A percentile compares a stretch with the other conserved stretches of the same genome.
Evolutionary conservation across 2,888 invertebrate species (phyloP).

Genomic region (Macrophya annulata): DNA sequence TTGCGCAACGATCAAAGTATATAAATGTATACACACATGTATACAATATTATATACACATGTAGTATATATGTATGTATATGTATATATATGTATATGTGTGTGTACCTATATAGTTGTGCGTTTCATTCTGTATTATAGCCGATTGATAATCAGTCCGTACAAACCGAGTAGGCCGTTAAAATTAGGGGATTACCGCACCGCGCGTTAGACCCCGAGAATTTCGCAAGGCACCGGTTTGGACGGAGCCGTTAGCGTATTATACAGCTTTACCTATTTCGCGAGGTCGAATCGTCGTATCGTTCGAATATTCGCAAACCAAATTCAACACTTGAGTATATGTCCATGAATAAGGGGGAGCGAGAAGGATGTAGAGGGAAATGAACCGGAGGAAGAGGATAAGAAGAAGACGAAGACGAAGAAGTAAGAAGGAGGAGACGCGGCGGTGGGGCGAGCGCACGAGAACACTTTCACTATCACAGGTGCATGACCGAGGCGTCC

Average conservation of each 20-base stretch:
- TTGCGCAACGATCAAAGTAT: not conserved
- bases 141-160: constrained; percentile 30
- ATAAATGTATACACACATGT: too few species aligned
- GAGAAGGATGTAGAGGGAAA: not conserved
- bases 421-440: constrained; percentile 23
- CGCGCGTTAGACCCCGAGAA: not conserved
- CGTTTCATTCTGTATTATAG: not conserved
- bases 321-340: not conserved
- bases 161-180: not conserved
- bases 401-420: constrained; percentile 54
- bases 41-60: too few species aligned
- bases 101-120: not conserved
- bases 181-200: constrained; percentile 25
- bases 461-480: constrained; percentile 79
- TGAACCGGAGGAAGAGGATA: not conserved
- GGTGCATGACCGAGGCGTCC: constrained; percentile 77
- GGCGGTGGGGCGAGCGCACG: constrained; percentile 49
- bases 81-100: too few species aligned
- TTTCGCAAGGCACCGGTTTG: not conserved
- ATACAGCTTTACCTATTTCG: too few species aligned
- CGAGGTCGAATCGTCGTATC: constrained; percentile 6
- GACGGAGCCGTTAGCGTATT: too few species aligned
- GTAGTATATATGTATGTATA: too few species aligned
- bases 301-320: not conserved
- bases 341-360: constrained; percentile 22